These are phyloP conservation scores for Nemotelus nigrinus DNA, from an alignment of 2,888 invertebrate species.

Conservation along the genomic window DNA sequence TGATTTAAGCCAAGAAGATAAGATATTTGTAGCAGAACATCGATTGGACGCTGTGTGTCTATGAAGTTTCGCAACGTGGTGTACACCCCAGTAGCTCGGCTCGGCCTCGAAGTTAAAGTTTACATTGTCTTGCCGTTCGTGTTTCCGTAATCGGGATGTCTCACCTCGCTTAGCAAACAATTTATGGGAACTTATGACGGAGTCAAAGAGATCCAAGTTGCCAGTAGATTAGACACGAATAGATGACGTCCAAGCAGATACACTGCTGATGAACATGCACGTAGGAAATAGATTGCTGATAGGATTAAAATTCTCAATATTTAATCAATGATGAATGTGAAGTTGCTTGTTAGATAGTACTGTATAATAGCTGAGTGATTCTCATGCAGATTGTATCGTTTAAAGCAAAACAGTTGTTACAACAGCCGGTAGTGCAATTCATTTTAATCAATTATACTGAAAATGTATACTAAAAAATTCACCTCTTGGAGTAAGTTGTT, in stretches of 20 bases:
- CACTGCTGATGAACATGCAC: no score
- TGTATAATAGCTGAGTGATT: no score
- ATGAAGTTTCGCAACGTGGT: neutral
- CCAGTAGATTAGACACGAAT: constrained; percentile 12
- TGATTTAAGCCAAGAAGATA: neutral
- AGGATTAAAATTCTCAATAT: no score
- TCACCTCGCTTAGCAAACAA: constrained; percentile 7
- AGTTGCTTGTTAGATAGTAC: no score
- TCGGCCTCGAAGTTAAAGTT: neutral
- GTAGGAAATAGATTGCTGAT: no score
- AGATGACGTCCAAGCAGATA: neutral
- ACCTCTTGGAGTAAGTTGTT: no score
- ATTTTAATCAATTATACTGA: no score
- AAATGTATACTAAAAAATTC: no score
- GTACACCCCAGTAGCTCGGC: neutral
- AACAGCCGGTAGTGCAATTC: no score
- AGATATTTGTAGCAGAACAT: neutral
- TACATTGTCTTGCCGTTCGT: constrained; percentile 10
- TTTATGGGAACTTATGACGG: constrained; percentile 3
- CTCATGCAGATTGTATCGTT: no score
- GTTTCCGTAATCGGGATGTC: neutral
- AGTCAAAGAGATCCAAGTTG: constrained; percentile 9
- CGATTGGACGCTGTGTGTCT: neutral
- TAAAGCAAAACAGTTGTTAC: no score
- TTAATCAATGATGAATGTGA: no score